Base-by-base conservation (phyloP, 2,797 vertebrate genomes). In the Sitta carolinensis region DNA sequence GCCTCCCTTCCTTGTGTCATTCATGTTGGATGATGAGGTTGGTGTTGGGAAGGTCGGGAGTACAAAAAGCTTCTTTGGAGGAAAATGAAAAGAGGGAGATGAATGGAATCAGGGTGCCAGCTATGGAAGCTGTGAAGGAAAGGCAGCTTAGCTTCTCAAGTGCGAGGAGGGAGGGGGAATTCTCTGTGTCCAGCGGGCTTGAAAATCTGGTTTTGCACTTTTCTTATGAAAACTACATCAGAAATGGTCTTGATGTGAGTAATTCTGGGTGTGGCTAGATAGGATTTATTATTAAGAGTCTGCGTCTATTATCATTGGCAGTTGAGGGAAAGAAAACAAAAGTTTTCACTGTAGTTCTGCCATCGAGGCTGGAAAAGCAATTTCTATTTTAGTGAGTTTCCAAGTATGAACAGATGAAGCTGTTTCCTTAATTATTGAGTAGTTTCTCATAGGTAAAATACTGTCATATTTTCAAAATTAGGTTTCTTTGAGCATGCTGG, bases 401-500 rank as follows among this genome's bases (percentile, higher is more conserved):
- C 30, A 68, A 16, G 18, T 2, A 0, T 62, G 54, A 84, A 87
- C 82, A 76, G 34, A 38, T 63, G 61, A 61, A 76, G 57, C 47
- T 67, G 16, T 69, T 94, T 82, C 30, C n/a, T 87, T 91, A 34
- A 81, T 58, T 85, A 43, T 7, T 0, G 1, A 45, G 32, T 45
- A 74, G 48, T 63, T 92, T 95, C 51, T 92, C 13, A 45, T 54
- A n/a, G 54, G 8, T 54, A 72, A 89, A 80, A 61, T 84, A 59
- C 13, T 42, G 54, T 51, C 15, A 8, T 64, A 10, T 64, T 75
- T 82, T 67, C 29, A 25, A 75, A 64, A 77, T 43, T 6, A 36
- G 5, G 11, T 54, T 93, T 83, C 16, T 87, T 87, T 0, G 0
- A 58, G 51, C 9, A 13, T 19, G 23, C 62, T 70, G 5, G 4